These are phyloP conservation scores for Hyles vespertilio DNA, from an alignment of 1,140 invertebrate genomes.

Conservation along the genomic window DNA sequence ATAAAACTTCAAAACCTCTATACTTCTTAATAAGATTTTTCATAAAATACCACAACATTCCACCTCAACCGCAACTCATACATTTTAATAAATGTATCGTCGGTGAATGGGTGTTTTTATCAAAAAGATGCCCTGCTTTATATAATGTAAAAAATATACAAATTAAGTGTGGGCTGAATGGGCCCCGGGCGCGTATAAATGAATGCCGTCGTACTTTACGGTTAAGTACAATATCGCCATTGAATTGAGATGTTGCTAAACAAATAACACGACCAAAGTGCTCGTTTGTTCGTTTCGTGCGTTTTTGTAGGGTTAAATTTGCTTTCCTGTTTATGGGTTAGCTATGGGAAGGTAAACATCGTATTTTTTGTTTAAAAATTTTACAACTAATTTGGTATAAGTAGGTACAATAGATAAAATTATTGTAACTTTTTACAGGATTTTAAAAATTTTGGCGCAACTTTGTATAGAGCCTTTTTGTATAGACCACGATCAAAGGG, in stretches of 20 bases:
- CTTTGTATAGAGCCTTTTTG: too few relatives aligned
- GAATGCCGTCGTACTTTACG: conserved; percentile 43
- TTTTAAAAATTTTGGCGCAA: too few relatives aligned
- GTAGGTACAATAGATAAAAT: too few relatives aligned
- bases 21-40: too few relatives aligned
- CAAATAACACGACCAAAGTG: conserved; percentile 22
- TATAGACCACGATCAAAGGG: too few relatives aligned
- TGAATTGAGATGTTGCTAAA: conserved; percentile 46
- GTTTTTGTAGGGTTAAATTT: too few relatives aligned
- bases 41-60: too few relatives aligned
- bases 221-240: conserved; percentile 47
- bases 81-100: conserved; percentile 72
- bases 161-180: conserved; percentile 65
- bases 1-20: too few relatives aligned
- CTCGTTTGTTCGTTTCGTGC: conserved; percentile 8
- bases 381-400: too few relatives aligned
- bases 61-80: conserved; percentile 20
- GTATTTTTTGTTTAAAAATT: too few relatives aligned
- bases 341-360: too few relatives aligned
- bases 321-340: neutral
- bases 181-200: conserved; percentile 40
- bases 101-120: conserved; percentile 64
- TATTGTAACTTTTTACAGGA: too few relatives aligned
- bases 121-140: conserved; percentile 51
- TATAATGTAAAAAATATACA: conserved; percentile 65